Percentiles rank a stretch among this genome's conserved stretches.
Evolutionary conservation across 1,140 invertebrate species (phyloP).

Genomic region (Megalonaias nervosa): DNA sequence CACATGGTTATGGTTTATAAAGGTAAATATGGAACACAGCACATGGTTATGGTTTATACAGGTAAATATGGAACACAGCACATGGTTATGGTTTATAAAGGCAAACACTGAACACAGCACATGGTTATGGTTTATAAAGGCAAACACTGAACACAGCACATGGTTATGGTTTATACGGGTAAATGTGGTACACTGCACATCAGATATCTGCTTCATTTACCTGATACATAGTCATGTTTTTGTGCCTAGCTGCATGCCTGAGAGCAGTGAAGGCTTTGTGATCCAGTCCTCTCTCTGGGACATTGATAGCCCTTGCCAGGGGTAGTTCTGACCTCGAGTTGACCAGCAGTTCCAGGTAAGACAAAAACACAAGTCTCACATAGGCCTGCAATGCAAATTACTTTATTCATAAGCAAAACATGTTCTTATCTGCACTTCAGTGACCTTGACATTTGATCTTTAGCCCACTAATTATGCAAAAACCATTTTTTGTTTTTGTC

Average conservation of each 20-base stretch:
- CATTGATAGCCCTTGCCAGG: slow-evolving; percentile 66
- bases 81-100: too few species aligned
- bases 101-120: too few species aligned
- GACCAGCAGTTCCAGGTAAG: slow-evolving; percentile 67
- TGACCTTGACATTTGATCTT: too few species aligned
- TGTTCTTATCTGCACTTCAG: too few species aligned
- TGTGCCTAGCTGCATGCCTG: slow-evolving; percentile 61
- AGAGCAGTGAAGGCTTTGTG: slow-evolving; percentile 69
- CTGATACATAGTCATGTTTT: slow-evolving; percentile 70
- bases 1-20: too few species aligned
- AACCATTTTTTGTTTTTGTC: too few species aligned
- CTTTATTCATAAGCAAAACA: too few species aligned
- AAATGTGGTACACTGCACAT: background rate
- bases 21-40: too few species aligned
- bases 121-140: too few species aligned
- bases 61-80: background rate
- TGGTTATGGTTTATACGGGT: background rate
- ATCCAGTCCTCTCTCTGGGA: slow-evolving; percentile 66
- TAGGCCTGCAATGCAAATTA: slow-evolving; percentile 48
- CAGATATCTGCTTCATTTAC: slow-evolving; percentile 37
- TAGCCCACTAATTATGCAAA: too few species aligned
- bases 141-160: too few species aligned
- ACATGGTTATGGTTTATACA: too few species aligned
- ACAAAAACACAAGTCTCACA: slow-evolving; percentile 53
- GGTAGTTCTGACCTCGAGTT: slow-evolving; percentile 69